Base-by-base conservation (phyloP, 2,113 vertebrate genomes). In the Thamnaconus septentrionalis region DNA sequence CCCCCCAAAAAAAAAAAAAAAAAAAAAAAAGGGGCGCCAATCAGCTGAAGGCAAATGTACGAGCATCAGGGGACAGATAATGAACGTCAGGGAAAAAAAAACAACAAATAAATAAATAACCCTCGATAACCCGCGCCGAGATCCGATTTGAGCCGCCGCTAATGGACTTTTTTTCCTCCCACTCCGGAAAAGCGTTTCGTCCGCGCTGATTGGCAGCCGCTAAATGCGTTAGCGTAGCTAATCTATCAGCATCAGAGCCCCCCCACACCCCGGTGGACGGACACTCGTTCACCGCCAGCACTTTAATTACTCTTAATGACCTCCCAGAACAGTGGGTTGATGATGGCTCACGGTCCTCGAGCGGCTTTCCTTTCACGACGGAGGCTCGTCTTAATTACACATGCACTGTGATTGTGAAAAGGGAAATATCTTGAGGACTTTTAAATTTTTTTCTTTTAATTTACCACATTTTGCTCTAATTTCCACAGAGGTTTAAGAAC, bases 261-360 rank as follows among this genome's bases (percentile, higher is more conserved):
- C 18, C 18, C 18, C 18, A 31, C 18, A 31, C 18, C 18, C 66
- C 67, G 61, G 80, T 85, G 85, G 80, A 89, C 61, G 72, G 85
- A 73, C 82, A 78, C 87, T 91, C 83, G 72, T 90, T 90, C 90
- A 90, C 82, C 69, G 75, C 81, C 63, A 61, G 86, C 71, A 80
- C 87, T 87, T 91, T 92, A 91, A 91, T 91, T 91, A 88, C 80
- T 79, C 81, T 83, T 91, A 89, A 91, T 91, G 86, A 88, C 69
- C 73, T 75, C 78, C 58, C 73, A 74, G 85, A 88, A 87, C 80
- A 82, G 77, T 55, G 71, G 75, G 77, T 88, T 85, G 85, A 81
- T 78, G 85, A 66, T 65, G 76, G 81, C 84, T 79, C 75, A 55
- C 11, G 10, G 44, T 10, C 4, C 53, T 57, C 4, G 7, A 11